Conservation (phyloP, 64 coral and sea anemone species). For the Orbicella faveolata region DNA sequence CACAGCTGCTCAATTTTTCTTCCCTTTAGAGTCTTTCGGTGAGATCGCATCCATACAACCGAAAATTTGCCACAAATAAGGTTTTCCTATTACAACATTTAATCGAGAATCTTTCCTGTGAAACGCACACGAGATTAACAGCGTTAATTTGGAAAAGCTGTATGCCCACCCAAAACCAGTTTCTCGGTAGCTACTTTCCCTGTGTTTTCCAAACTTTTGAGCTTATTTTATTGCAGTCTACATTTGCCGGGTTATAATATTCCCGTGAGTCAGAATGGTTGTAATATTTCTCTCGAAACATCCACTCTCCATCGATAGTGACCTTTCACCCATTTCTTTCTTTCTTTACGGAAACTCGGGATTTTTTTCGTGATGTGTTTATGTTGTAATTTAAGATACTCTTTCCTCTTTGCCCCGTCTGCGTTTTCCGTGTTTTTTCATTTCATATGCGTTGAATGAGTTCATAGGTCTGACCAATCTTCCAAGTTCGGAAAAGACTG, state of each 20-base stretch:
- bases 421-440: no score
- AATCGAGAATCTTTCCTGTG: background rate
- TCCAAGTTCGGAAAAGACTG: background rate
- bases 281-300: background rate
- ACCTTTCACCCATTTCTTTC: constrained; percentile 17
- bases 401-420: background rate
- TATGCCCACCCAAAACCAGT: constrained; percentile 3
- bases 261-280: background rate
- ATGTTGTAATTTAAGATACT: background rate
- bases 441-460: no score
- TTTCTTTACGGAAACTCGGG: background rate
- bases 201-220: background rate
- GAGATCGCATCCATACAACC: background rate
- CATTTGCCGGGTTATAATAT: background rate
- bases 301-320: background rate
- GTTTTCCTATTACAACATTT: background rate
- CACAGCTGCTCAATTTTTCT: background rate
- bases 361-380: background rate
- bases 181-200: background rate
- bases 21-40: background rate
- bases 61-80: background rate
- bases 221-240: background rate
- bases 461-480: no score
- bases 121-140: background rate
- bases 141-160: background rate